Conservation (phyloP, 2,797 vertebrate genomes). For the Hybognathus amarus region DNA sequence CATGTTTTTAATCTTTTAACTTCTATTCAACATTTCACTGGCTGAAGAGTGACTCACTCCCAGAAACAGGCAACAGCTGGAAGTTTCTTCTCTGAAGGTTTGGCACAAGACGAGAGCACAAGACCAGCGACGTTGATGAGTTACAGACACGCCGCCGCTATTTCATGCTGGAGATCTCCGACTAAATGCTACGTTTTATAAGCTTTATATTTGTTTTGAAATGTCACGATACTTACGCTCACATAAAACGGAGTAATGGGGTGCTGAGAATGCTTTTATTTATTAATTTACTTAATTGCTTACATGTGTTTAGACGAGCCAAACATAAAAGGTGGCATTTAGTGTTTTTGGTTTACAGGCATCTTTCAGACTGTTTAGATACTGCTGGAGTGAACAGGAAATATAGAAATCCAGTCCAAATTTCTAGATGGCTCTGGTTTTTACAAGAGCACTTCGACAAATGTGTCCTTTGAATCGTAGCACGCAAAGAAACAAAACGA, state of each 20-base stretch:
- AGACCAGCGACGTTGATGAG: slow-evolving; percentile 34
- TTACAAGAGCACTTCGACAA: slow-evolving; percentile 17
- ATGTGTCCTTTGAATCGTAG: slow-evolving; percentile 2
- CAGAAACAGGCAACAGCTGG: slow-evolving; percentile 47
- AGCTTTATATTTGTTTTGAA: slow-evolving; percentile 52
- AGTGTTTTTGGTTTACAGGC: slow-evolving; percentile 34
- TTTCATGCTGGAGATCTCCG: slow-evolving; percentile 42
- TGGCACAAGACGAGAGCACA: slow-evolving; percentile 28
- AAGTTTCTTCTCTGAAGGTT: slow-evolving; percentile 49
- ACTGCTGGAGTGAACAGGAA: background rate
- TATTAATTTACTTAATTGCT: slow-evolving; percentile 48
- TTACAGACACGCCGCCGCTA: slow-evolving; percentile 33
- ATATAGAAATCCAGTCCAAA: slow-evolving; percentile 20
- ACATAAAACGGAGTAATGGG: slow-evolving; percentile 40
- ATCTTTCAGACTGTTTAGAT: slow-evolving; percentile 42
- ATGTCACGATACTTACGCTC: slow-evolving; percentile 44
- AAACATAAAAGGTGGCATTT: slow-evolving; percentile 43
- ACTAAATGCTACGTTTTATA: slow-evolving; percentile 45
- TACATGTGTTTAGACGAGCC: slow-evolving; percentile 32
- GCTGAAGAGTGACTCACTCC: slow-evolving; percentile 37
- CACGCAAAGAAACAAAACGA: slow-evolving; percentile 11
- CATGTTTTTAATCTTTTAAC: slow-evolving; percentile 43
- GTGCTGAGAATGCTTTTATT: slow-evolving; percentile 38
- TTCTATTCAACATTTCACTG: slow-evolving; percentile 29
- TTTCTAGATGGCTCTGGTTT: slow-evolving; percentile 8